Conservation (phyloP, 2,797 vertebrate genomes). For the Pogoniulus pusillus region DNA sequence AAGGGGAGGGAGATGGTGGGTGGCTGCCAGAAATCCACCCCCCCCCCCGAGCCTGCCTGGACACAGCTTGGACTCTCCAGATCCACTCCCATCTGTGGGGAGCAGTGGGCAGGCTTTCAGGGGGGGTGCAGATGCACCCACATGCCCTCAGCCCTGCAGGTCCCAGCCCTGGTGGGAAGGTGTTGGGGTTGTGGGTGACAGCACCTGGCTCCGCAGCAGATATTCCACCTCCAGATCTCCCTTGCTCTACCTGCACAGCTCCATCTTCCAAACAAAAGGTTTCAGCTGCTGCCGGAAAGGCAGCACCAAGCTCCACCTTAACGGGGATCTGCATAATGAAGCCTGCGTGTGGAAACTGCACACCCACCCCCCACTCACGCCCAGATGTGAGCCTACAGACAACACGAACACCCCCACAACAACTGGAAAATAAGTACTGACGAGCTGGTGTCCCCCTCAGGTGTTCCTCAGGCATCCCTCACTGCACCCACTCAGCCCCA, state of each 20-base stretch:
- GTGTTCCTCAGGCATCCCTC: neutral
- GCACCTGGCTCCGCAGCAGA: neutral
- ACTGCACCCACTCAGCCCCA: accelerated
- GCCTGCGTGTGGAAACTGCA: neutral
- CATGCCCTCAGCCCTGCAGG: accelerated
- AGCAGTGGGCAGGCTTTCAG: neutral
- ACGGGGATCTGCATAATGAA: neutral
- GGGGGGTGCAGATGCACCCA: neutral
- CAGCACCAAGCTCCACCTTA: neutral
- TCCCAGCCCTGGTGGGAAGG: neutral
- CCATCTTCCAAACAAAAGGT: neutral
- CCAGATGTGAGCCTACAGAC: neutral
- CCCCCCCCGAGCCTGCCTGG: neutral
- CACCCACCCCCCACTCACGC: neutral
- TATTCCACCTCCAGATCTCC: neutral
- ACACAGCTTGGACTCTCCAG: neutral
- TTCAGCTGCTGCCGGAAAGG: neutral
- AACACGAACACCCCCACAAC: neutral
- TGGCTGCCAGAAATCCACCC: constrained; percentile 16
- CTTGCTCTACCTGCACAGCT: neutral
- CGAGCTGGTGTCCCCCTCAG: neutral
- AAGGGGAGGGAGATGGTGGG: neutral
- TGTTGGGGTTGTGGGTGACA: accelerated
- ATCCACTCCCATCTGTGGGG: neutral
- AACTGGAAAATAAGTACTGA: neutral